Base-by-base conservation (phyloP, 2,888 invertebrate genomes). In the Periphyllus acericola region DNA sequence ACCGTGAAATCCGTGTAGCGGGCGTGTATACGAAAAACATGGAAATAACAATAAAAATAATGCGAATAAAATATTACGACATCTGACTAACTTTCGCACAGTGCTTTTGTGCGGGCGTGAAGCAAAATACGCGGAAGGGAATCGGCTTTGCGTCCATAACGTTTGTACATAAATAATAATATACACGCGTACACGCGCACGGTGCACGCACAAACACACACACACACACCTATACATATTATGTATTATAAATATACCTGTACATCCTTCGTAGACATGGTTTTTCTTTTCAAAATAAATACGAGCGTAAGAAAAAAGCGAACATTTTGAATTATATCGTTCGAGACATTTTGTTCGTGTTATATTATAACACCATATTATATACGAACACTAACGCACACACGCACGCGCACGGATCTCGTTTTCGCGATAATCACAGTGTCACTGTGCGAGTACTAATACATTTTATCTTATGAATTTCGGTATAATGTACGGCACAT, bases 31-130 rank as follows among this genome's bases (percentile, higher is more conserved):
- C 29, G 68, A 68, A 52, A 78, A 36, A 71, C 52, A 25, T 46
- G 46, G 32, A 74, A 84, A 85, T 78, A 66, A 85, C 85, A 79
- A 86, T 86, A 79, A 86, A 86, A 86, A 79, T 85, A 85, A 85
- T 52, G 34, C 78, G 74, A 74, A 85, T 34, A 68, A 71, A 71
- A 85, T 66, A 79, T 52, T n/a, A 8, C 68, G 79, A 72, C 86
- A 86, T 71, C 86, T 86, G 86, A 86, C 79, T 72, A 80, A 86
- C 55, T 80, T 85, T 86, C 86, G 86, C 86, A 86, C 79, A 71
- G 79, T 55, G 86, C 86, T 79, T 80, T 79, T 21, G 60, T 36
- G 71, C 46, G 71, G 78, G 8, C 60, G 8, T 29, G 66, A 3
- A 60, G 78, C 55, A 79, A 86, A 86, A 80, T 80, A 86, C 78